Evolutionary conservation across 2,888 invertebrate species (phyloP), one percentile per base, ranked within the genome.

Genomic region (Mechanitis mazaeus): DNA sequence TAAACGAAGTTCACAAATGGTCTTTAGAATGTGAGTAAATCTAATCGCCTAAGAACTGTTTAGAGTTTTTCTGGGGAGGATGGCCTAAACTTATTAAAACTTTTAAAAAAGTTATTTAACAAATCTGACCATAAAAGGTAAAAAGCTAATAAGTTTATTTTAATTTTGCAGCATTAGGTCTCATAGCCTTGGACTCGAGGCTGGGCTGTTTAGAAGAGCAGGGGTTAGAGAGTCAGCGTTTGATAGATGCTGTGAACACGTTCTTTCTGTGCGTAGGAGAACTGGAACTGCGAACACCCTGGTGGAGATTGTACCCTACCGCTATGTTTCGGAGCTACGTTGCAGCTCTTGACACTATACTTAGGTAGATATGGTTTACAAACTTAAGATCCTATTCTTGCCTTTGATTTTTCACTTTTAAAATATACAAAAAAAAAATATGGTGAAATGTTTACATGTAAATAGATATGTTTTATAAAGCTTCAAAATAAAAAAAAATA

Each of bases 1-100:
- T 93, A 55, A 94, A 93, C 67, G 94, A 95, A 83, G 91, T 95
- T 38, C 93, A 94, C 74, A 94, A 94, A 78, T 95, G 95, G 95
- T 94, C 95, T 2, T 82, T 95, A 55, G 95, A 95, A 88, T 95
- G 95, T 94, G 83, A 92, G 93, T 90, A 60, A 45, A 20, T 56
- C n/a, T 35, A 59, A 42, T 55, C 60, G 45, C 11, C 11, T 54
- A 4, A 9, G 12, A 12, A 47, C 12, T 47, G 11, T 12, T 20
- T 47, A 9, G 47, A 47, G 7, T 38, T 4, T 4, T 47, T 28
- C 28, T 6, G 2, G 20, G 47, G 1, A n/a, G 7, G 12, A 6
- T 3, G 47, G n/a, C 28, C 1, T 7, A 5, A 7, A 47, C 20
- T 28, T 47, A 12, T 12, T 47, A 20, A 28, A 2, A 28, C 46